phyloP scores from a whole-genome alignment of 2,888 invertebrate genomes.

The Saturnia pavonia region DNA sequence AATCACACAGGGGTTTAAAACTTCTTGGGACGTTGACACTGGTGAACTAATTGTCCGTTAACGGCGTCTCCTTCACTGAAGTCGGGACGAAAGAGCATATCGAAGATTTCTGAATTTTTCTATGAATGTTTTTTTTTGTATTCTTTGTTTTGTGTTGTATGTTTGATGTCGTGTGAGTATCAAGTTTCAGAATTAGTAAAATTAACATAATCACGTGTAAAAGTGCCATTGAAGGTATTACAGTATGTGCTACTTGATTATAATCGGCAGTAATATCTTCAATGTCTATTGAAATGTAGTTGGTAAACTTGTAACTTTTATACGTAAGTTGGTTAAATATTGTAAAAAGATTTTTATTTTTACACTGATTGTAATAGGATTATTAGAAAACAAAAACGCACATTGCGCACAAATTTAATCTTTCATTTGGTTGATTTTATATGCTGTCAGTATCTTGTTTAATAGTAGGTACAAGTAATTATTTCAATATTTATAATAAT shows the following conservation, averaged over 20 bases:
- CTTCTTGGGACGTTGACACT: background rate
- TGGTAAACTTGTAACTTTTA: conserved; percentile 56
- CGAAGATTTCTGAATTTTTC: conserved; percentile 34
- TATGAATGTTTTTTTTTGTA: conserved; percentile 6
- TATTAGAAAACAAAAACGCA: conserved; percentile 53
- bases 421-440: conserved; percentile 8
- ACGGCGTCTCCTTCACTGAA: conserved; percentile 37
- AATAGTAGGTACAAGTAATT: background rate
- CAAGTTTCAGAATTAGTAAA: conserved; percentile 34
- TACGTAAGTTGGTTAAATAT: conserved; percentile 66
- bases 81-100: conserved; percentile 60
- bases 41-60: conserved; percentile 35
- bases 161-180: conserved; percentile 30
- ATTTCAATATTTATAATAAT: background rate
- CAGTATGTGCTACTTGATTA: conserved; percentile 18
- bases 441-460: background rate
- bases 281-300: conserved; percentile 35
- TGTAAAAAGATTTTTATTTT: conserved; percentile 68
- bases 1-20: conserved; percentile 88
- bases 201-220: conserved; percentile 40
- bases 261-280: conserved; percentile 38
- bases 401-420: conserved; percentile 55
- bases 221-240: conserved; percentile 29
- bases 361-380: conserved; percentile 53
- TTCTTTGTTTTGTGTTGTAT: conserved; percentile 2